Evolutionary conservation across 2,113 vertebrate species (phyloP).

Genomic region (Theristicus caerulescens): DNA sequence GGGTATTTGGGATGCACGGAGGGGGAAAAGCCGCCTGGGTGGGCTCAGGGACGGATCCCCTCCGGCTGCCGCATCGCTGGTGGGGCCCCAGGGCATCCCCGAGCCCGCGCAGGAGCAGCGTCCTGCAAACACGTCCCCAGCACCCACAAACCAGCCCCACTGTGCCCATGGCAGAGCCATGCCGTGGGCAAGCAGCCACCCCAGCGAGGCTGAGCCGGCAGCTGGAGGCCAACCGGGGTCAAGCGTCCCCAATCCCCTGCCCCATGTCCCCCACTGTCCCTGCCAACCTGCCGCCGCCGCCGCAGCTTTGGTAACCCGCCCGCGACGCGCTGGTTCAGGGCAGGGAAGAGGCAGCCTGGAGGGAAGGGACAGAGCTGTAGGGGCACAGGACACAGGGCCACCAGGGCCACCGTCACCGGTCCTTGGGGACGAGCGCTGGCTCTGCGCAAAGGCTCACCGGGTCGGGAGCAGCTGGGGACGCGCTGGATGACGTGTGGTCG

Average conservation of each 20-base stretch:
- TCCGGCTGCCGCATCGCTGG: not conserved
- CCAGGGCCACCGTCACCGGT: accelerated
- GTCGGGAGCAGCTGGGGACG: slow-evolving; percentile 59
- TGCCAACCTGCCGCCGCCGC: slow-evolving; percentile 75
- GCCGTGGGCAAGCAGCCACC: not conserved
- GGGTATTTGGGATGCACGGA: not conserved
- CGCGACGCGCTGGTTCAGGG: not conserved
- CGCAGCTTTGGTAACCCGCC: slow-evolving; percentile 55
- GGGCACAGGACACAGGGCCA: not conserved
- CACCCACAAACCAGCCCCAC: not conserved
- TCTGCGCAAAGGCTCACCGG: slow-evolving; percentile 38
- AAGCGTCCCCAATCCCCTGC: not conserved
- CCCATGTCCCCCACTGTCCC: not conserved
- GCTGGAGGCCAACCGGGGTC: accelerated
- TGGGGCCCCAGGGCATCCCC: not conserved
- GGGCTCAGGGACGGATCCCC: not conserved
- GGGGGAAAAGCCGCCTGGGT: accelerated
- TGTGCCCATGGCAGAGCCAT: not conserved
- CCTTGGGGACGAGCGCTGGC: accelerated
- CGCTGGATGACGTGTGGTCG: slow-evolving; percentile 71
- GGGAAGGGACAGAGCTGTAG: not conserved
- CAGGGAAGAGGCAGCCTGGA: slow-evolving; percentile 71
- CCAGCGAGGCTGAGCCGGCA: not conserved
- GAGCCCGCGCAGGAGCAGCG: not conserved
- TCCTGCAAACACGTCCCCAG: not conserved